These are phyloP conservation scores for Garra rufa DNA, from an alignment of 2,113 vertebrate genomes.

Conservation along the genomic window DNA sequence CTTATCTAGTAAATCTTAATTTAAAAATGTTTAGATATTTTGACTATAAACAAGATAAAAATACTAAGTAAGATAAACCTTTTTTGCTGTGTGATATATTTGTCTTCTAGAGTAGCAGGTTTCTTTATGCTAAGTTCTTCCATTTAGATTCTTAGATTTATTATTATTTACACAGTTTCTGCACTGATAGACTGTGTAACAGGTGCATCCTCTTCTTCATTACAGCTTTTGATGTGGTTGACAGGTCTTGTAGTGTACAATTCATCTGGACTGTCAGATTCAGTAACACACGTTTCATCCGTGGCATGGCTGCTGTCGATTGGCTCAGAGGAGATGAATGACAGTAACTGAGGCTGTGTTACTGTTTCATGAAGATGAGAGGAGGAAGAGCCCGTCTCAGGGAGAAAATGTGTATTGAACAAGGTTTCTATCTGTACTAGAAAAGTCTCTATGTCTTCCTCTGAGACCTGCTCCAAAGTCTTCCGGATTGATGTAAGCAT, in stretches of 20 bases:
- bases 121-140: not conserved
- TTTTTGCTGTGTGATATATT: not conserved
- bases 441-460: constrained; percentile 83
- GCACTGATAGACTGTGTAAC: not conserved
- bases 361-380: constrained; percentile 27
- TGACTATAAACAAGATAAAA: too few relatives aligned
- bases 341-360: constrained; percentile 37
- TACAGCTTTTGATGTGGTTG: not conserved
- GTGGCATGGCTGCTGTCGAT: constrained; percentile 37
- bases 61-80: too few relatives aligned
- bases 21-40: too few relatives aligned
- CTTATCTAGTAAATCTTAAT: too few relatives aligned
- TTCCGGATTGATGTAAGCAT: constrained; percentile 90
- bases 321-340: constrained; percentile 45
- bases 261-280: constrained; percentile 25
- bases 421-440: constrained; percentile 87
- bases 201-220: constrained; percentile 6
- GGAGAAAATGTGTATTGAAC: constrained; percentile 83
- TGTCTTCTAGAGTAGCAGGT: not conserved
- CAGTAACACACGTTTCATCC: constrained; percentile 31
- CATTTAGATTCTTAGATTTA: not conserved
- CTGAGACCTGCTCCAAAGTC: constrained; percentile 83
- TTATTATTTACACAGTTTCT: constrained; percentile 7
- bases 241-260: not conserved
- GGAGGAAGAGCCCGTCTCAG: constrained; percentile 62